phyloP scores from a whole-genome alignment of 53 echinoderm and acorn worm genomes.

The Holothuria scabra region DNA sequence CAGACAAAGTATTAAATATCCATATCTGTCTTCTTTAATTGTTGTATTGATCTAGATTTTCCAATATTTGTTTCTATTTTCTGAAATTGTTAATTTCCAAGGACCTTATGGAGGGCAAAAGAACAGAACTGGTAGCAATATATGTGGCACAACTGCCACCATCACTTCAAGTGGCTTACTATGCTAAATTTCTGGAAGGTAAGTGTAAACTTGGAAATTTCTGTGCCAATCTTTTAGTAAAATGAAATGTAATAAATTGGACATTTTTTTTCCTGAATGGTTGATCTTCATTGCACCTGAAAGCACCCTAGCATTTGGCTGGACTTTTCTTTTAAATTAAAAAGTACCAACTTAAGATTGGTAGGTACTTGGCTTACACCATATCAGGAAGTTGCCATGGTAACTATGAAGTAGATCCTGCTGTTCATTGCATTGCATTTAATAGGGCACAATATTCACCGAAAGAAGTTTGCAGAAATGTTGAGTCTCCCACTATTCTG shows the following conservation, averaged over 20 bases:
- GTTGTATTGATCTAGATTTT: not conserved
- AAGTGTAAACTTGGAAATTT: not conserved
- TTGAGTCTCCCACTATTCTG: no score
- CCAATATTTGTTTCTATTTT: not conserved
- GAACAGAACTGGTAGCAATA: slow-evolving; percentile 81
- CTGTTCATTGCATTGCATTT: no score
- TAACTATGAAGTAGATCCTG: no score
- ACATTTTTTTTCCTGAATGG: not conserved
- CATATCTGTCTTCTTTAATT: not conserved
- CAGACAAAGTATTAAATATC: not conserved
- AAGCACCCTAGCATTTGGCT: no score
- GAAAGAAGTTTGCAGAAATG: no score
- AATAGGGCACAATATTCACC: no score
- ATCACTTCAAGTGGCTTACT: slow-evolving; percentile 85
- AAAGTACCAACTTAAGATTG: no score
- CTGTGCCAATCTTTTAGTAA: not conserved
- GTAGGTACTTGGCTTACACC: no score
- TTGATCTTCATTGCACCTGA: not conserved
- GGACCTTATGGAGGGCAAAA: slow-evolving; percentile 82
- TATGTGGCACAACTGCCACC: slow-evolving; percentile 84
- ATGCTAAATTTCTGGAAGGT: slow-evolving; percentile 93
- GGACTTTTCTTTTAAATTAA: no score
- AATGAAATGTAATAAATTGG: not conserved
- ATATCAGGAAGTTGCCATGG: no score
- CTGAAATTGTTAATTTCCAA: slow-evolving; percentile 29